A percentile compares a stretch with the other conserved stretches of the same genome.
phyloP scores from a whole-genome alignment of 1,140 invertebrate genomes.

The Drosophila guanche region DNA sequence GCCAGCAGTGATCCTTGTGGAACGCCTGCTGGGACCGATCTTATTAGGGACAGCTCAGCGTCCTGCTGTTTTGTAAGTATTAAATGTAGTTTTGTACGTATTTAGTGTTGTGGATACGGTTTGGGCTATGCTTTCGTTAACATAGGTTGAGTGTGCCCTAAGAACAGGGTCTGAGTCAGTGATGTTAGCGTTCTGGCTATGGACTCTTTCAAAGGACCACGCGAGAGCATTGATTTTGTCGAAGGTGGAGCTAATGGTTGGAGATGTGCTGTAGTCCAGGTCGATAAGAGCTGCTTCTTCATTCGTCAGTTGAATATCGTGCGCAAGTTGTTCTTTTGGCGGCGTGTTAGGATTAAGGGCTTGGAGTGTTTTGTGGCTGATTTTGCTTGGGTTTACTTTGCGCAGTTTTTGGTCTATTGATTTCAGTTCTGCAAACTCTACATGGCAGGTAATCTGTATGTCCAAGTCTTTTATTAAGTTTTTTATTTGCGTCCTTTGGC shows the following conservation, averaged over 20 bases:
- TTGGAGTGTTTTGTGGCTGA: too few relatives aligned
- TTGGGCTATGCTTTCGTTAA: background rate
- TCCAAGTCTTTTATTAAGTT: background rate
- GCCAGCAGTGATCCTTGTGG: conserved; percentile 18
- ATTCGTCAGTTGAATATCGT: background rate
- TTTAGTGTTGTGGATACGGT: background rate
- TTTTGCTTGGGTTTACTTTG: too few relatives aligned
- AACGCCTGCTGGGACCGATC: conserved; percentile 11
- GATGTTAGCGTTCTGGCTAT: conserved; percentile 2
- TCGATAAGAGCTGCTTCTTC: background rate
- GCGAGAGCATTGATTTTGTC: conserved; percentile 16
- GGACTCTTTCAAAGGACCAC: conserved; percentile 4
- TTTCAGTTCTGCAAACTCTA: too few relatives aligned
- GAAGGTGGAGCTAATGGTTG: background rate
- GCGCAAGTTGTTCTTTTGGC: too few relatives aligned
- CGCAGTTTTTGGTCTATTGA: too few relatives aligned
- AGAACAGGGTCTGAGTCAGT: background rate
- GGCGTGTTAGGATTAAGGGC: too few relatives aligned
- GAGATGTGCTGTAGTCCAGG: background rate
- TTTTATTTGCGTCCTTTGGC: background rate
- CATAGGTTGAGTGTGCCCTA: background rate
- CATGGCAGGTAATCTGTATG: background rate
- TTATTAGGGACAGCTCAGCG: background rate
- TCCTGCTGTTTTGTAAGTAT: background rate
- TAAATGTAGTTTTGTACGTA: background rate